Base-by-base conservation (phyloP, 2,797 vertebrate genomes). In the Craterocephalus amniculus region DNA sequence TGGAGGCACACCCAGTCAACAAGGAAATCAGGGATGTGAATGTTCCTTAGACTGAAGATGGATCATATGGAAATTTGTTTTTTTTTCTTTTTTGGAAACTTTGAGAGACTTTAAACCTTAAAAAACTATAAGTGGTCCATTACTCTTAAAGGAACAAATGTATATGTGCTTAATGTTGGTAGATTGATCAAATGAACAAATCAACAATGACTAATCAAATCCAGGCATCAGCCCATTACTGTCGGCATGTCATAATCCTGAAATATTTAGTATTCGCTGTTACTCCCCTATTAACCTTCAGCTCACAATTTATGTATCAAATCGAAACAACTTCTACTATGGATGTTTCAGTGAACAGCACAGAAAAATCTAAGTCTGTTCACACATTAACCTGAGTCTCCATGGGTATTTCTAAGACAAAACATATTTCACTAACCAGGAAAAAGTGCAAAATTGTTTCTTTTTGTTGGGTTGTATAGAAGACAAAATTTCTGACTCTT, bases 1-100 rank as follows among this genome's bases (percentile, higher is more conserved):
- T 14, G 59, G 31, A 80, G 1, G 38, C 63, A 83, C 59, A 11
- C 26, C 38, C 63, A 57, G 81, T 79, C 78, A 84, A 36, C 9
- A 45, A 71, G 67, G 70, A 81, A 81, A 88, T 89, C 91, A 88
- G 89, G 86, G 80, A 88, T 78, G 83, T 88, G 79, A 90, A 89
- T 56, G 58, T 68, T 86, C 79, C 60, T 85, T 84, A 70, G 79
- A 85, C 79, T 88, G 78, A 69, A 78, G 64, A 84, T n/a, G 63
- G 80, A 78, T 62, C 63, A 52, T 27, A 29, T 58, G 26, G 14
- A 69, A 52, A 55, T 4, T 40, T 72, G 54, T 72, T 68, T 3
- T 59, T 48, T 18, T 20, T 58, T 74, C 0, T 18, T 18, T 43
- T 6, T 36, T 59, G 64, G 22, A 55, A 78, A 62, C 27, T 63